Percentiles rank a stretch among this genome's conserved stretches.
phyloP scores from a whole-genome alignment of 2,888 invertebrate genomes.

The Morpho achilles region DNA sequence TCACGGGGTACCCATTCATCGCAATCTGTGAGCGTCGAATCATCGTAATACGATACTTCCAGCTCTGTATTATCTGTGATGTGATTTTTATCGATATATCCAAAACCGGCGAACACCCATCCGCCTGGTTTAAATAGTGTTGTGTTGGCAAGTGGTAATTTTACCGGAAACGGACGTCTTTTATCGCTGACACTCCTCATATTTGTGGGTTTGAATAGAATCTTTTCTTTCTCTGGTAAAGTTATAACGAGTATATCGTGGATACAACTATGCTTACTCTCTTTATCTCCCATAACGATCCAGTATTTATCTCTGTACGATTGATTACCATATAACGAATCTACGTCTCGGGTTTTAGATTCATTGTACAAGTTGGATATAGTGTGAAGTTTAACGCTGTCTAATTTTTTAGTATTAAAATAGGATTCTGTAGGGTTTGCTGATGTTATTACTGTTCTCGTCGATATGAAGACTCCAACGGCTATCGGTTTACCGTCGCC shows the following conservation, averaged over 20 bases:
- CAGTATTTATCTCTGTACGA: constrained; percentile 16
- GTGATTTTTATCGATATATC: constrained; percentile 19
- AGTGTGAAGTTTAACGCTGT: constrained; percentile 13
- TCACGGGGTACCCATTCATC: constrained; percentile 26
- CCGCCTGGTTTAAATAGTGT: constrained; percentile 1
- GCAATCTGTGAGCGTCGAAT: constrained; percentile 16
- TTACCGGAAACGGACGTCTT: background rate
- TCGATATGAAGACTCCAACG: constrained; percentile 16
- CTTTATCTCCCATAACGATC: constrained; percentile 19
- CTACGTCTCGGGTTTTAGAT: background rate
- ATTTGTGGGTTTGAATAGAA: too few relatives aligned
- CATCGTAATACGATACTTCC: constrained; percentile 11
- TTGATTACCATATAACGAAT: constrained; percentile 11
- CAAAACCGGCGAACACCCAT: constrained; percentile 25
- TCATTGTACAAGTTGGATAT: constrained; percentile 5
- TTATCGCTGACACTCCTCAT: background rate
- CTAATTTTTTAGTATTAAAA: background rate
- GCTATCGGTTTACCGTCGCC: constrained; percentile 9
- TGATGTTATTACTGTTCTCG: constrained; percentile 17
- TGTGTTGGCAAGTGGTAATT: background rate
- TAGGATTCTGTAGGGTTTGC: constrained; percentile 21
- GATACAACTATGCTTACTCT: constrained; percentile 18
- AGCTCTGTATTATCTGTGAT: constrained; percentile 15
- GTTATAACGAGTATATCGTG: constrained; percentile 15
- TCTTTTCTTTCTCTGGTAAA: too few relatives aligned